Evolutionary conservation across 2,888 invertebrate genomes (phyloP).

Genomic region (Plebejus argus): DNA sequence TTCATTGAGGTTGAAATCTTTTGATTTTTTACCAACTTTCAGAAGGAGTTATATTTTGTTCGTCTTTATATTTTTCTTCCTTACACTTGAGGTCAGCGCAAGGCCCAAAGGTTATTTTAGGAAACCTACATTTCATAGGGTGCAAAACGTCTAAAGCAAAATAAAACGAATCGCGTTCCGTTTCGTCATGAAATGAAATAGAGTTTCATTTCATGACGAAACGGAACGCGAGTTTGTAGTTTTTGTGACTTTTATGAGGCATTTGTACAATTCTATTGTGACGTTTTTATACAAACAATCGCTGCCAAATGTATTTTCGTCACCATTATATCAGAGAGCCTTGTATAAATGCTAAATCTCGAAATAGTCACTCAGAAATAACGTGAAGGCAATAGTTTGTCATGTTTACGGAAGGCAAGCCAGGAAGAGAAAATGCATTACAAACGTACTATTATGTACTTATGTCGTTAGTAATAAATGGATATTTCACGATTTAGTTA

Average conservation of each 20-base stretch:
- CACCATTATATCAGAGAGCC: constrained; percentile 30
- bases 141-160: no score
- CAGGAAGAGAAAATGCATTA: constrained; percentile 47
- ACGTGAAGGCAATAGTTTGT: constrained; percentile 32
- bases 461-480: background rate
- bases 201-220: no score
- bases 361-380: constrained; percentile 32
- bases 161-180: no score
- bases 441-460: background rate
- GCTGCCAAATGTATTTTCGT: constrained; percentile 26
- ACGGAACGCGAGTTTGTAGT: background rate
- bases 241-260: constrained; percentile 10
- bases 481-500: background rate
- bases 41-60: no score
- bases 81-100: no score
- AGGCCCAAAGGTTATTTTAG: no score
- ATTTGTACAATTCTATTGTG: background rate
- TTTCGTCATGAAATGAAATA: no score
- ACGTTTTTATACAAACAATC: constrained; percentile 1
- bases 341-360: constrained; percentile 31
- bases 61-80: no score
- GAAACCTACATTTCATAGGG: no score
- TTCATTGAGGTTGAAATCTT: no score
- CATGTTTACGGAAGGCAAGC: constrained; percentile 49
- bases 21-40: no score